phyloP scores from a whole-genome alignment of 2,797 vertebrate species.

The Phoebastria nigripes region DNA sequence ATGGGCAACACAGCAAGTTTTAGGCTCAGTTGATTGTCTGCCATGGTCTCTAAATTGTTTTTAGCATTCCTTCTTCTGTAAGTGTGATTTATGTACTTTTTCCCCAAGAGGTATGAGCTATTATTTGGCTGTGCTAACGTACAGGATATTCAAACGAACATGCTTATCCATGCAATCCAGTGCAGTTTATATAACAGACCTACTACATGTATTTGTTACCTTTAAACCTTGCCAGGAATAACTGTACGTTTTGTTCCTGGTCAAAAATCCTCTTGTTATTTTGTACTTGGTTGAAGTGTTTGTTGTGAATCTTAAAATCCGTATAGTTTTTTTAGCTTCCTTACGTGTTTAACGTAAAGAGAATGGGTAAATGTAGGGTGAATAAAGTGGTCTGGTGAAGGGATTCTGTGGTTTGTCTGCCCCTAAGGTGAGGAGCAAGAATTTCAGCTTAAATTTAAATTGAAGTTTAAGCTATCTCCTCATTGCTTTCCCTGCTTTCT shows the following conservation, averaged over 20 bases:
- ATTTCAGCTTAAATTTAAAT: not conserved
- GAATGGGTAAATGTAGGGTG: not conserved
- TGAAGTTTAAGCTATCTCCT: not conserved
- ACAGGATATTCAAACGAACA: not conserved
- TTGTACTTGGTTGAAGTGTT: not conserved
- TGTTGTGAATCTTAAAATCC: not conserved
- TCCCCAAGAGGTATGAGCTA: not conserved
- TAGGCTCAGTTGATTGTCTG: not conserved
- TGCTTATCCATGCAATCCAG: not conserved
- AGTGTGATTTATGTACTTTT: not conserved
- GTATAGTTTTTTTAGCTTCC: not conserved
- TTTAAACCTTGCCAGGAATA: slow-evolving; percentile 12
- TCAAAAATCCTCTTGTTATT: not conserved
- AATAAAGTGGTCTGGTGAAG: not conserved
- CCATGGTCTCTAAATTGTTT: not conserved
- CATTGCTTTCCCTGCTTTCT: not conserved
- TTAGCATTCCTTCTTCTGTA: not conserved
- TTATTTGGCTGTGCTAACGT: not conserved
- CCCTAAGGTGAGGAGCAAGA: not conserved
- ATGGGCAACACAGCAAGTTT: not conserved
- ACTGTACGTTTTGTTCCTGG: not conserved
- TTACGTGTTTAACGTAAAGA: not conserved
- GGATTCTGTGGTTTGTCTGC: not conserved
- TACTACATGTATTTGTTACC: not conserved
- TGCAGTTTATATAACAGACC: not conserved